Base-by-base conservation (phyloP, 2,888 invertebrate species). In the Dermolepida albohirtum region DNA sequence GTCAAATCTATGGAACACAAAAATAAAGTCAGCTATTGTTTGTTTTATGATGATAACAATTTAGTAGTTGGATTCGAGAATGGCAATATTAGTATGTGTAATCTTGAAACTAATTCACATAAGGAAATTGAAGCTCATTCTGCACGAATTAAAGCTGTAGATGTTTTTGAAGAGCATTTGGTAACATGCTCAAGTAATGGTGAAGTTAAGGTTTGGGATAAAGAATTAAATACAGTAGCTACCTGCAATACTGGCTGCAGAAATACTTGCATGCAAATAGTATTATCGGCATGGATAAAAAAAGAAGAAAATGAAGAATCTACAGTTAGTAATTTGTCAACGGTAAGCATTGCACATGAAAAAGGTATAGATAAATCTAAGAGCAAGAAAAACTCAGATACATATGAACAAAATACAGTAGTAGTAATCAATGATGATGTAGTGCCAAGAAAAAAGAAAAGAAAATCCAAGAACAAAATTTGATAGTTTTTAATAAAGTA, bases 11-110 rank as follows among this genome's bases (percentile, higher is more conserved):
- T 92, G 34, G 87, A 89, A 71, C 90, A 91, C 71, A 86, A 88
- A 59, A 86, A 89, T 16, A 92, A 90, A 82, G 90, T 95, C 10
- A 87, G 89, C 59, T 87, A 89, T 75, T 86, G 91, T 1, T 86
- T 87, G 67, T 96, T 95, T 89, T 78, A 90, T 16, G 84, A 86
- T 74, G 87, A 91, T 76, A 84, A 88, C 59, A 83, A 85, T 34
- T 79, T 94, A 59, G 85, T 89, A 74, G 87, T 90, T 55, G 95
- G 94, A 0, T 86, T 92, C 74, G 93, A 94, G 76, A 89, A 90
- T 83, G 94, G 95, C 0, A 87, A 87, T 70, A 83, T 95, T 43
- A 84, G 87, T 16, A 84, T 89, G 55, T 83, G 89, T 34, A 85
- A 88, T 71, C 80, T 89, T 11, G 83, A 87, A 5, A 85, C 85